Conservation (phyloP, 2,888 invertebrate species). For the Drosophila hawaiiensis region DNA sequence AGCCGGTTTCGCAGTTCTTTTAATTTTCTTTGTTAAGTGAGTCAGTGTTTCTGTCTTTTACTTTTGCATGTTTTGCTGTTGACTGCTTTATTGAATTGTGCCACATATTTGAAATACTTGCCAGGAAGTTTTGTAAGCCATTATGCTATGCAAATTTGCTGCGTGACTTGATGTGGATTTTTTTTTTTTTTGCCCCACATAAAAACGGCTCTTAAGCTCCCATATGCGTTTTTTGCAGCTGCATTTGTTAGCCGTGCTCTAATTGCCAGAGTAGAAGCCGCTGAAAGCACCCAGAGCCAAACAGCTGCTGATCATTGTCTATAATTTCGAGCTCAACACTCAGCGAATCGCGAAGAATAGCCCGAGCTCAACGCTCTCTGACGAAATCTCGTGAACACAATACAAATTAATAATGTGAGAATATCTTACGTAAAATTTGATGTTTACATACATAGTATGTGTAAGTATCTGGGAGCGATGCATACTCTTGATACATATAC, state of each 20-base stretch:
- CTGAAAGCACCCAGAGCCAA: conserved; percentile 31
- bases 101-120: conserved; percentile 76
- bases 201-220: conserved; percentile 27
- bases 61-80: conserved; percentile 35
- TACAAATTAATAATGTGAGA: conserved; percentile 77
- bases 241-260: conserved; percentile 58
- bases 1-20: conserved; percentile 64
- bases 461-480: conserved; percentile 36
- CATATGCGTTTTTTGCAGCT: conserved; percentile 28
- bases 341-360: conserved; percentile 35
- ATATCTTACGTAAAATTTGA: conserved; percentile 69
- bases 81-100: conserved; percentile 71
- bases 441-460: conserved; percentile 21
- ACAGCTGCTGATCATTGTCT: conserved; percentile 62
- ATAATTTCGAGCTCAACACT: conserved; percentile 53
- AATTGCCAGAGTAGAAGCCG: conserved; percentile 44
- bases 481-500: conserved; percentile 2
- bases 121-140: conserved; percentile 70
- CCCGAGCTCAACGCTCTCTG: conserved; percentile 34
- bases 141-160: conserved; percentile 68
- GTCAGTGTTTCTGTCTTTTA: conserved; percentile 12
- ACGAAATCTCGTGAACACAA: conserved; percentile 67
- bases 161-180: conserved; percentile 62
- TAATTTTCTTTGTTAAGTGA: conserved; percentile 30
- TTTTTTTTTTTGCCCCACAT: conserved; percentile 31